These are phyloP conservation scores for Athene cunicularia DNA, from an alignment of 2,113 vertebrate genomes.

Conservation along the genomic window DNA sequence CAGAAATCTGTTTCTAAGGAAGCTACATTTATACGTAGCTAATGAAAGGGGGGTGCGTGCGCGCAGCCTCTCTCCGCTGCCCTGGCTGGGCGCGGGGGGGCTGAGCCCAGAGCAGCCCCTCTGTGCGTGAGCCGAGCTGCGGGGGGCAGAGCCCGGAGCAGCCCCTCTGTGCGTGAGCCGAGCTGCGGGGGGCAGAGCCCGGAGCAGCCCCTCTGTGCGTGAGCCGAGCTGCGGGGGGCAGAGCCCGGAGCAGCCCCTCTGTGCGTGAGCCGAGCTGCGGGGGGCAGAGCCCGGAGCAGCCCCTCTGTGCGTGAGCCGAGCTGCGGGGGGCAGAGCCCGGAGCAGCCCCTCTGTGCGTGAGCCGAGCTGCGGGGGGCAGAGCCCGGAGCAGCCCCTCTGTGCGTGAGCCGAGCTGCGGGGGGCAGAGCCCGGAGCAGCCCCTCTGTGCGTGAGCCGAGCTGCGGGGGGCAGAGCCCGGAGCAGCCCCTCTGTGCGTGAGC, in stretches of 20 bases:
- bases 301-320: too few relatives aligned
- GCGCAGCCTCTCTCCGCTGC: neutral
- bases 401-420: too few relatives aligned
- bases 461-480: too few relatives aligned
- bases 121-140: too few relatives aligned
- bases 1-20: constrained; percentile 75
- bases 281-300: neutral
- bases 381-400: too few relatives aligned
- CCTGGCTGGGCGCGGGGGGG: neutral
- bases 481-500: too few relatives aligned
- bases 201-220: too few relatives aligned
- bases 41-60: neutral
- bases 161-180: neutral
- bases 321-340: neutral
- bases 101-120: neutral
- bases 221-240: too few relatives aligned
- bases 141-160: neutral
- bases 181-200: too few relatives aligned
- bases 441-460: neutral
- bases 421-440: neutral
- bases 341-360: neutral
- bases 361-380: neutral
- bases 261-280: neutral
- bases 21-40: constrained; percentile 73
- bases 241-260: too few relatives aligned